Conservation (phyloP, 2,113 vertebrate genomes). For the Syngnathus typhle region DNA sequence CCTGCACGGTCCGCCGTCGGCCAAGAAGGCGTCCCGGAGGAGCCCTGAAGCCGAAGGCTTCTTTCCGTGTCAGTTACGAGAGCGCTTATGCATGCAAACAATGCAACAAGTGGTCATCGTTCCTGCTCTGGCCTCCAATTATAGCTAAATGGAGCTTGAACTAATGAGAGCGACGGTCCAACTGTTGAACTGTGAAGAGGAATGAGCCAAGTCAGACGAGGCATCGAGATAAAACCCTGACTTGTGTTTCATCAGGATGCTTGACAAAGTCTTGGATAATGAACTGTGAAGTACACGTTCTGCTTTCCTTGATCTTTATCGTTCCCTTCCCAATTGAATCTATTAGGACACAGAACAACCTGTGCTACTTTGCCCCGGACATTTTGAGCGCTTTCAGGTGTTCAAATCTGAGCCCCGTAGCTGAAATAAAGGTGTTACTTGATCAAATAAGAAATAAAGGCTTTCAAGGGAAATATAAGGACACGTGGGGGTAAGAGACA, state of each 20-base stretch:
- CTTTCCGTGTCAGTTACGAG: conserved; percentile 58
- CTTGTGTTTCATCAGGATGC: neutral
- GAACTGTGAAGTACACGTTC: conserved; percentile 25
- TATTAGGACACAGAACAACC: neutral
- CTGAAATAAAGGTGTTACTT: no score
- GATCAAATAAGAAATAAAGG: no score
- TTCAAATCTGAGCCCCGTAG: no score
- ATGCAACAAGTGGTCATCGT: conserved; percentile 67
- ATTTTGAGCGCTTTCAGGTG: neutral
- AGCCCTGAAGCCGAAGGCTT: conserved; percentile 54
- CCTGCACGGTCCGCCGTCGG: conserved; percentile 38
- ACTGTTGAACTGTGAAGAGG: conserved; percentile 44
- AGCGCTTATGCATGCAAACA: conserved; percentile 68
- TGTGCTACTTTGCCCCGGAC: neutral
- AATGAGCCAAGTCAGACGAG: neutral
- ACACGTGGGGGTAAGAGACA: no score
- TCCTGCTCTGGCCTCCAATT: conserved; percentile 58
- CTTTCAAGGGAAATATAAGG: no score
- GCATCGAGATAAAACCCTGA: no score
- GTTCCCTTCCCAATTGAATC: neutral
- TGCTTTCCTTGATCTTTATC: neutral
- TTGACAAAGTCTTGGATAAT: neutral
- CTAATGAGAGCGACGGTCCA: conserved; percentile 64
- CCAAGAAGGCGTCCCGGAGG: conserved; percentile 47
- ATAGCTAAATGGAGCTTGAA: conserved; percentile 58